Base-by-base conservation (phyloP, 2,888 invertebrate genomes). In the Andrena fulva region DNA sequence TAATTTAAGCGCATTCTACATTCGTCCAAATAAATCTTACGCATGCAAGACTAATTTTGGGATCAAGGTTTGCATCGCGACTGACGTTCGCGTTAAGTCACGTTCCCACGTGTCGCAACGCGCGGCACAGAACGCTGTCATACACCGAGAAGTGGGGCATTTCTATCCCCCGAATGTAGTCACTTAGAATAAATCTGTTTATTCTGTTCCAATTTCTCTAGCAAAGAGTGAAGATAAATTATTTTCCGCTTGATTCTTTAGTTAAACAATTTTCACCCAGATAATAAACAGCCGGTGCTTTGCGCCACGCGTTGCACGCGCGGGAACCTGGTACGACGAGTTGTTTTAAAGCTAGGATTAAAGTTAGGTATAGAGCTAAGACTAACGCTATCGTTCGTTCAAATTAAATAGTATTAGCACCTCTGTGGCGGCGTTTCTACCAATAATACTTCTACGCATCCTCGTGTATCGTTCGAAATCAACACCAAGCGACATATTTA, bases 321-420 rank as follows among this genome's bases (percentile, higher is more conserved):
- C 5, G 5, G 42, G 42, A 16, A 42, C 42, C 16, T 42, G 12
- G 12, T 42, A 16, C 12, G 42, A 42, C 42, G 42, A 42, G 42
- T 42, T 42, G 42, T 42, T 42, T 64, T 56, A 63, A 60, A 59
- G 50, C 59, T 77, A 50, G 16, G 3, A 27, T 27, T 77, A 59
- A 71, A 72, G 16, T 77, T 77, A 59, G 56, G 6, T 66, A 16
- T 6, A 72, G 33, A 60, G 33, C 50, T 56, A 64, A 73, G 24
- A 50, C 74, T 75, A 75, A 69, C 35, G 52, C 31, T 42, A 29
- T 20, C 27, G 27, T 66, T 50, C n/a, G 20, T 72, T 71, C 33
- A 31, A 73, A 60, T 60, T 52, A 77, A 77, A 60, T 66, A 42
- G 60, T 60, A 35, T 73, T 73, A 77, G 77, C 77, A 77, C 77